Evolutionary conservation across 2,797 vertebrate genomes (phyloP), one percentile per base, ranked within the genome.

Genomic region (Cuniculus paca): DNA sequence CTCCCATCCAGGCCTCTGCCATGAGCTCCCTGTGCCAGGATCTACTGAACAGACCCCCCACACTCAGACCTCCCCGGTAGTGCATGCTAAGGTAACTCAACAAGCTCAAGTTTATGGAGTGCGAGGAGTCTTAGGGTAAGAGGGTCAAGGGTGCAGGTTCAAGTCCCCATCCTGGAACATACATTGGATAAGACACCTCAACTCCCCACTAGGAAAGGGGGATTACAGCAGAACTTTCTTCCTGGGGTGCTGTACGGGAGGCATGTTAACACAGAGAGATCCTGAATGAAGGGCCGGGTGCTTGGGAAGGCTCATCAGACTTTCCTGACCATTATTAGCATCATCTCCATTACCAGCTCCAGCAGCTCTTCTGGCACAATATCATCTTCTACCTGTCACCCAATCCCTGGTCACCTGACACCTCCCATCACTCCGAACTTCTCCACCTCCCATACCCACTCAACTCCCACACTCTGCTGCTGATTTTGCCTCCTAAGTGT

Each of bases 201-300:
- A 6, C 14, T 79, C 50, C 26, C 31, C 26, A 16, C 1, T 9
- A 7, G 4, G 39, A 54, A 52, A 36, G 14, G 20, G 39, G 36
- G 20, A 5, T 19, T 2, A 42, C 1, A 11, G 24, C 6, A 61
- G 42, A 22, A 13, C 0, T 45, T 34, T 78, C 50, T 5, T 58
- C 36, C 0, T 4, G 2, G 9, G 31, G 9, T 36, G 3, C 2
- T 17, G 1, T 31, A 14, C 13, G 52, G 12, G 6, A 24, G 26
- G 9, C n/a, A 34, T 24, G 20, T 19, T 31, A 61, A 26, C 61
- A 65, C 2, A 5, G 1, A 48, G 5, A 52, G 70, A 24, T 7
- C 19, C 0, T 45, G 72, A 31, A 0, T 6, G 36, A 31, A 36
- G 39, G 50, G 16, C 39, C 60, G 12, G 14, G 88, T 0, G 0